A percentile compares a stretch with the other conserved stretches of the same genome.
These are phyloP conservation scores for Drosophila heteroneura DNA, from an alignment of 2,888 invertebrate genomes.

Conservation along the genomic window DNA sequence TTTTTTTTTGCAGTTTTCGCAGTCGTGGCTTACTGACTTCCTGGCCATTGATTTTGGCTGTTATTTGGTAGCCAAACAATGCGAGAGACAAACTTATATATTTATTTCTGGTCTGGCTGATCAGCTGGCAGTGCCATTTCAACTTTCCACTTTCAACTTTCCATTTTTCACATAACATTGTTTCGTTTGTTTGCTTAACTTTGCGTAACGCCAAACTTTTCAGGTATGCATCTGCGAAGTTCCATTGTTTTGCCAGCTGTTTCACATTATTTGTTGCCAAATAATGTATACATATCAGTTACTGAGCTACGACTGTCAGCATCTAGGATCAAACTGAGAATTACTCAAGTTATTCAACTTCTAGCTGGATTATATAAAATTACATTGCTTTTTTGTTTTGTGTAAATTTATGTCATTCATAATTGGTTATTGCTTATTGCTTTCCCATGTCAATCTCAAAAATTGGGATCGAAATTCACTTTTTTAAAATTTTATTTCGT, in stretches of 20 bases:
- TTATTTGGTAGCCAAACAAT: constrained; percentile 61
- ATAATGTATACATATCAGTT: constrained; percentile 14
- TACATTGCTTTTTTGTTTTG: not conserved
- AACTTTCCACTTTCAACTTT: constrained; percentile 30
- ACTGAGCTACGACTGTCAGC: constrained; percentile 8
- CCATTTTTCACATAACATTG: constrained; percentile 14
- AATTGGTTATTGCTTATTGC: too few species aligned
- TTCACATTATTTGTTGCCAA: constrained; percentile 26
- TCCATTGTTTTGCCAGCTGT: constrained; percentile 35
- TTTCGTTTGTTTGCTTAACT: constrained; percentile 28
- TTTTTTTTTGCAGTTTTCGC: too few species aligned
- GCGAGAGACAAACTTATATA: constrained; percentile 57
- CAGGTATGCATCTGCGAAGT: constrained; percentile 22
- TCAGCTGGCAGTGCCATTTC: constrained; percentile 33
- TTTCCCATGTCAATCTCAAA: not conserved
- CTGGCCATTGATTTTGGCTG: constrained; percentile 68
- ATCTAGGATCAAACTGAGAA: not conserved
- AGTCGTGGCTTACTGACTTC: constrained; percentile 38
- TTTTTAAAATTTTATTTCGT: not conserved
- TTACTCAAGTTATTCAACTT: not conserved
- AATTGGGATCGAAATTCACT: not conserved
- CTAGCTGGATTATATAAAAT: not conserved
- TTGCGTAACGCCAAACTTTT: constrained; percentile 43
- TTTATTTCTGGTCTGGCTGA: constrained; percentile 52
- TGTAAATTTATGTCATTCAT: not conserved